Percentiles rank a stretch among this genome's conserved stretches.
These are phyloP conservation scores for Emmelina monodactyla DNA, from an alignment of 2,888 invertebrate genomes.

Conservation along the genomic window DNA sequence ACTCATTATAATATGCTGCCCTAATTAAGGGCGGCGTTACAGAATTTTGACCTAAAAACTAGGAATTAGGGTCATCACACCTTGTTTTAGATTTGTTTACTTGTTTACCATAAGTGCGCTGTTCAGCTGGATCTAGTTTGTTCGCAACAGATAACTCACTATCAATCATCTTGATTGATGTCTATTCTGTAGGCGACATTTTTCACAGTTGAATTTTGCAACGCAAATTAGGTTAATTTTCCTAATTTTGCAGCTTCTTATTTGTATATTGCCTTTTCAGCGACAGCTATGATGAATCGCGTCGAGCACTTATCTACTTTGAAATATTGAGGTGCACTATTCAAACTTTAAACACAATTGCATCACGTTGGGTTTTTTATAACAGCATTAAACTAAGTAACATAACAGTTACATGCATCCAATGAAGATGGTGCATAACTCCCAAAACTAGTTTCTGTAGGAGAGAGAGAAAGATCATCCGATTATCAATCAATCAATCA, in stretches of 20 bases:
- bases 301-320: too few relatives aligned
- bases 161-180: conserved; percentile 54
- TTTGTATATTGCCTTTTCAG: too few relatives aligned
- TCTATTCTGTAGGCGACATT: conserved; percentile 18
- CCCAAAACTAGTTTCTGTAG: conserved; percentile 3
- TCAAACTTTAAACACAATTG: too few relatives aligned
- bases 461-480: conserved; percentile 2
- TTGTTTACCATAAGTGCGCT: background rate
- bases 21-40: too few relatives aligned
- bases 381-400: too few relatives aligned
- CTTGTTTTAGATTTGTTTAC: background rate
- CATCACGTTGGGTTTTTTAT: too few relatives aligned
- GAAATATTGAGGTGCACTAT: too few relatives aligned
- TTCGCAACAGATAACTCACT: conserved; percentile 8
- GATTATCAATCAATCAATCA: conserved; percentile 44
- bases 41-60: too few relatives aligned
- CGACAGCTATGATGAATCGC: too few relatives aligned
- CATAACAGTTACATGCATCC: too few relatives aligned
- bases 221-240: conserved; percentile 8
- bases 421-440: too few relatives aligned
- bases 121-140: background rate
- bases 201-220: conserved; percentile 19
- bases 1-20: too few relatives aligned
- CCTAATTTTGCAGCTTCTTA: background rate
- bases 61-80: background rate